Base-by-base conservation (phyloP, 2,113 vertebrate genomes). In the Brevimyrus niger region DNA sequence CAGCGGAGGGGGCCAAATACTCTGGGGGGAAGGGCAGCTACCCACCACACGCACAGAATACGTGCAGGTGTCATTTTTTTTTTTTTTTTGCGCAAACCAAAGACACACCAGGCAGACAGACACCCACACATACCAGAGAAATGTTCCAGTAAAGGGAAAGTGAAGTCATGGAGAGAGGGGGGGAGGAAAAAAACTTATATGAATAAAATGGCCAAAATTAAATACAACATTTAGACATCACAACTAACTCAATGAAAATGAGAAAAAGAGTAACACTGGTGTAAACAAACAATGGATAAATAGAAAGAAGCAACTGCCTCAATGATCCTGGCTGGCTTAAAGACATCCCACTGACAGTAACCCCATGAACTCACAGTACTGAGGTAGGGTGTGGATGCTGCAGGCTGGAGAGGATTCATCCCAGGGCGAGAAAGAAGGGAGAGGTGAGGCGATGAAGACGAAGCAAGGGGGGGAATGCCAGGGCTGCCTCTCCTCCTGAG, bases 11-110 rank as follows among this genome's bases (percentile, higher is more conserved):
- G 92, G 96, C 95, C 95, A 96, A 94, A 96, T 96, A 96, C 92
- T 96, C 96, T 91, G 96, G 96, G 93, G 95, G 96, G 93, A 96
- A 96, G 94, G 96, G 95, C 94, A 96, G 95, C 96, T 96, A 93
- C 93, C 94, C 94, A 91, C 87, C 91, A 89, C 86, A 91, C 91
- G 93, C 92, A 91, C 89, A 87, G 31, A 88, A 84, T 61, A 89
- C 35, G 47, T 31, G 42, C 76, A 89, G 27, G 69, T 15, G 80
- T 23, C 42, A 90, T 89, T 92, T 88, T 55, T 44, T 27, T 31
- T 82, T 31, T 31, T 42, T 42, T 61, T 61, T 23, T 61, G 55
- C 23, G 13, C 17, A 80, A 80, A 87, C 50, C 55, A 47, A 84
- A 89, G 88, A 90, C 89, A 89, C 90, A 92, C 35, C 50, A 92